phyloP scores from a whole-genome alignment of 2,888 invertebrate genomes.

The Stratiomys singularior region DNA sequence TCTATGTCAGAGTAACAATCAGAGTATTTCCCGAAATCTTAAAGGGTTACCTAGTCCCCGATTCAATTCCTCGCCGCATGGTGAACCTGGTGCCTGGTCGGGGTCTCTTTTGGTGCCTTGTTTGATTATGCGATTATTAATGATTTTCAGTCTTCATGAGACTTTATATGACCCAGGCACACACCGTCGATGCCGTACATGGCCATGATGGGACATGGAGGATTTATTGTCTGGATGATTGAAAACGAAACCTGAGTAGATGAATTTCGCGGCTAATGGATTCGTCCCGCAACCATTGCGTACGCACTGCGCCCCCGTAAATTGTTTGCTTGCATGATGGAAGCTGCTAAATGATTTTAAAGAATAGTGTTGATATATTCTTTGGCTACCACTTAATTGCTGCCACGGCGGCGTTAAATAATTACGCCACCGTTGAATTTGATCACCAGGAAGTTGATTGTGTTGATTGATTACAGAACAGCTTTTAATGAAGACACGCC shows the following conservation, averaged over 20 bases:
- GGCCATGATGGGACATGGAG: conserved; percentile 53
- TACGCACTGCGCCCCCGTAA: neutral
- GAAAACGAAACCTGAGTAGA: conserved; percentile 54
- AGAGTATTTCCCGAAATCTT: neutral
- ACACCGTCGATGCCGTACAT: conserved; percentile 46
- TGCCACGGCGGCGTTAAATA: conserved; percentile 13
- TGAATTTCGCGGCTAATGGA: conserved; percentile 25
- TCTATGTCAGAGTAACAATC: neutral
- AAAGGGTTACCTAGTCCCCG: neutral
- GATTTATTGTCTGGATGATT: conserved; percentile 56
- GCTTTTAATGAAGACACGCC: conserved; percentile 33
- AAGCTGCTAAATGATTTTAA: conserved; percentile 36
- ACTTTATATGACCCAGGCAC: conserved; percentile 7
- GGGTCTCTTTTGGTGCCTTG: conserved; percentile 55
- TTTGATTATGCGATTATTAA: conserved; percentile 57
- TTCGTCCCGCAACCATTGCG: neutral
- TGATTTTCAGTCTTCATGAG: conserved; percentile 52
- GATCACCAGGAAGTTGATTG: conserved; percentile 39
- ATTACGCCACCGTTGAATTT: conserved; percentile 26
- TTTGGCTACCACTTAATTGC: conserved; percentile 33
- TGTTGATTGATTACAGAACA: conserved; percentile 37
- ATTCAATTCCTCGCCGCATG: neutral
- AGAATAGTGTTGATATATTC: conserved; percentile 38
- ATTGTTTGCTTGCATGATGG: conserved; percentile 2
- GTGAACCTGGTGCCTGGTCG: conserved; percentile 11